Evolutionary conservation across 2,797 vertebrate species (phyloP).

Genomic region (Cyprinodon diabolis): DNA sequence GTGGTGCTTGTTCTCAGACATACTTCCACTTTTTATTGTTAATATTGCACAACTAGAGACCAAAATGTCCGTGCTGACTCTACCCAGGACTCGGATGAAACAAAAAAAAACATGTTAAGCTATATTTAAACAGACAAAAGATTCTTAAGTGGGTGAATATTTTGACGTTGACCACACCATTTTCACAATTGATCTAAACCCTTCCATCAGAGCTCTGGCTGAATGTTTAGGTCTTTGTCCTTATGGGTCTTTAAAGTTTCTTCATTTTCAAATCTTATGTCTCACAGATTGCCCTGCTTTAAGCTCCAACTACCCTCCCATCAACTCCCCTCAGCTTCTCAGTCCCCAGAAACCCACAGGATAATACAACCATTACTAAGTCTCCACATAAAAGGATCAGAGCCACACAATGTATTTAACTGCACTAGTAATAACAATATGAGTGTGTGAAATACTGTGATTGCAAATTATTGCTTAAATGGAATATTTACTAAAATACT

Average conservation of each 20-base stretch:
- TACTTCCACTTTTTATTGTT: not conserved
- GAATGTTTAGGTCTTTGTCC: not conserved
- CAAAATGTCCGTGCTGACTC: not conserved
- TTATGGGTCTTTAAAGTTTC: not conserved
- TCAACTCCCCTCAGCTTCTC: too few relatives aligned
- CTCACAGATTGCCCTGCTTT: too few relatives aligned
- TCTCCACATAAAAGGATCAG: too few relatives aligned
- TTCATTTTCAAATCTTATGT: not conserved
- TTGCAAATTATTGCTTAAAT: too few relatives aligned
- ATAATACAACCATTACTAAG: too few relatives aligned
- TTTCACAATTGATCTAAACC: not conserved
- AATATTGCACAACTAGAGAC: not conserved
- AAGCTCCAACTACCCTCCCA: too few relatives aligned
- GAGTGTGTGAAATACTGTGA: too few relatives aligned
- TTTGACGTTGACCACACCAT: not conserved
- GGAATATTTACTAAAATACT: too few relatives aligned
- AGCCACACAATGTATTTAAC: too few relatives aligned
- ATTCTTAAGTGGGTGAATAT: not conserved
- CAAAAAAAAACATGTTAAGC: not conserved
- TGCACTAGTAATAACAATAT: too few relatives aligned
- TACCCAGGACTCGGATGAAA: not conserved
- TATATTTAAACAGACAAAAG: not conserved
- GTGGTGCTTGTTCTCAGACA: not conserved
- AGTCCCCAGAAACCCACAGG: too few relatives aligned
- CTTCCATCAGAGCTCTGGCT: not conserved